Conservation (phyloP, 2,888 invertebrate species). For the Limnephilus rhombicus region DNA sequence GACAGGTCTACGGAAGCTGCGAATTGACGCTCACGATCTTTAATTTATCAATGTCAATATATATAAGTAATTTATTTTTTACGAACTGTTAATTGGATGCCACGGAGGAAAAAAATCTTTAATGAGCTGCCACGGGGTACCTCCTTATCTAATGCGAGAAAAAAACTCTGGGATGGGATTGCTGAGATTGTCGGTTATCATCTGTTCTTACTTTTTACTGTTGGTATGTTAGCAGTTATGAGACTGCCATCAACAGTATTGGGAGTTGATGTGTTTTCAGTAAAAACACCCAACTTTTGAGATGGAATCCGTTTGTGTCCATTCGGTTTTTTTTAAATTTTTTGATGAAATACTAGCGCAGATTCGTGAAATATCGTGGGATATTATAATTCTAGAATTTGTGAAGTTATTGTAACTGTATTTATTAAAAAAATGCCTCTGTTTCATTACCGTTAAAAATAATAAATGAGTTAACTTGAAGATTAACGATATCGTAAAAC, state of each 20-base stretch:
- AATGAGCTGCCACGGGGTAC: background rate
- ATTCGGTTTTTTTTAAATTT: background rate
- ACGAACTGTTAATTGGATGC: background rate
- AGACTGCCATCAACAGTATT: background rate
- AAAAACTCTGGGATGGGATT: background rate
- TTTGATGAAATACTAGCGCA: background rate
- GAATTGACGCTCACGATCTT: slow-evolving; percentile 1
- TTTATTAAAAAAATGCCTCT: too few species aligned
- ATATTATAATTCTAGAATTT: too few species aligned
- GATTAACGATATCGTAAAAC: too few species aligned
- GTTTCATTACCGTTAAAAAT: too few species aligned
- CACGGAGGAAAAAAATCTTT: background rate
- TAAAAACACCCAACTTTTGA: background rate
- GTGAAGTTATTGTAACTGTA: too few species aligned
- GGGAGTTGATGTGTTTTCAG: background rate
- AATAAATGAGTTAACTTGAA: too few species aligned
- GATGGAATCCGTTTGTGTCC: background rate
- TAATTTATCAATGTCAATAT: background rate
- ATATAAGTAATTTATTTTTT: background rate
- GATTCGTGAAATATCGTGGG: too few species aligned
- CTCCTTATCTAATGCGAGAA: background rate
- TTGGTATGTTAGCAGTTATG: background rate
- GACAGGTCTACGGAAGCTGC: background rate
- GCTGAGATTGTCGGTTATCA: background rate
- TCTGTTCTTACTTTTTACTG: background rate